Percentiles rank a stretch among this genome's conserved stretches.
Evolutionary conservation across 1,140 invertebrate species (phyloP).

Genomic region (Heterodera carotae): DNA sequence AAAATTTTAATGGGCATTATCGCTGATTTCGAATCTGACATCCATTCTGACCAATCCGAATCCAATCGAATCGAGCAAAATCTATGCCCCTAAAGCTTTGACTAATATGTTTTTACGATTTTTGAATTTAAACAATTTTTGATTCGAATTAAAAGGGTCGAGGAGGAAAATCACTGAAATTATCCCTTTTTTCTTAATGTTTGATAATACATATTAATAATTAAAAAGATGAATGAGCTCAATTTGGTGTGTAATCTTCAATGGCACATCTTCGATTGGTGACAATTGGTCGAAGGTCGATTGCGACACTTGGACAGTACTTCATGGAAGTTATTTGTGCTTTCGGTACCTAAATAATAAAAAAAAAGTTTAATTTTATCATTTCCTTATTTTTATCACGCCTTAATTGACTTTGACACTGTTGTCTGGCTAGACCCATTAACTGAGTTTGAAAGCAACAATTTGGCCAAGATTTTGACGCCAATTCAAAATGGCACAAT

Average conservation of each 20-base stretch:
- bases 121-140: no score
- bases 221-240: slow-evolving; percentile 27
- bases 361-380: no score
- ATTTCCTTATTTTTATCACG: slow-evolving; percentile 25
- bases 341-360: slow-evolving; percentile 23
- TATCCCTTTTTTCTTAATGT: no score
- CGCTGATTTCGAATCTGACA: no score
- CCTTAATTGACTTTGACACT: slow-evolving; percentile 17
- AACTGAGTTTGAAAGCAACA: slow-evolving; percentile 10
- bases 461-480: slow-evolving; percentile 21
- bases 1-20: no score
- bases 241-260: slow-evolving; percentile 33
- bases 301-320: slow-evolving; percentile 32
- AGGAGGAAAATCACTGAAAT: no score
- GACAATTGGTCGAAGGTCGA: slow-evolving; percentile 21
- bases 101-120: no score
- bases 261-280: slow-evolving; percentile 24
- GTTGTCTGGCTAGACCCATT: slow-evolving; percentile 35
- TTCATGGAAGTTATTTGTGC: slow-evolving; percentile 32
- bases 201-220: no score
- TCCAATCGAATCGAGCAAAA: no score
- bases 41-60: no score
- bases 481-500: slow-evolving; percentile 33
- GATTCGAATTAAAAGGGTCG: no score
- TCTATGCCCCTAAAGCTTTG: no score